These are phyloP conservation scores for Streptopelia turtur DNA, from an alignment of 2,797 vertebrate genomes.

Conservation along the genomic window DNA sequence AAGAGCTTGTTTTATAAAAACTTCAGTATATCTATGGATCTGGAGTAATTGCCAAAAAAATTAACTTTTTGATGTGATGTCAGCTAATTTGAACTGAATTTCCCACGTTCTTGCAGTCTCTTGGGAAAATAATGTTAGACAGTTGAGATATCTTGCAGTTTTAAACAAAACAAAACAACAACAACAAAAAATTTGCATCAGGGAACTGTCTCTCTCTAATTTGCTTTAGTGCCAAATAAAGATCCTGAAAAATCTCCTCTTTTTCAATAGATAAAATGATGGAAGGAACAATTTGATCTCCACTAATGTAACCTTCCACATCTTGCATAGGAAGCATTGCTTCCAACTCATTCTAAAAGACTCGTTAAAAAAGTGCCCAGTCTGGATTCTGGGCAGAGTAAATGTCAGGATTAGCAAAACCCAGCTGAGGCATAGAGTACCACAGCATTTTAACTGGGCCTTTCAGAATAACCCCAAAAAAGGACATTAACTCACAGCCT, in stretches of 20 bases:
- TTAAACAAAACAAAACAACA: not conserved
- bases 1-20: not conserved
- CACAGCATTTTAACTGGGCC: not conserved
- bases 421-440: not conserved
- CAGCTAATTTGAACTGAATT: not conserved
- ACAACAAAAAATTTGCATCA: not conserved
- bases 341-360: not conserved
- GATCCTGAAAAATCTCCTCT: not conserved
- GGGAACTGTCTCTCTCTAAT: not conserved
- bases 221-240: not conserved
- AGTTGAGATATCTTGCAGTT: not conserved
- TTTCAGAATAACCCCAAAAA: not conserved
- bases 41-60: not conserved
- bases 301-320: not conserved
- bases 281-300: not conserved
- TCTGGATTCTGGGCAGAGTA: not conserved
- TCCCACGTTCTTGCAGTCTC: not conserved
- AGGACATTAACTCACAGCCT: not conserved
- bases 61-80: not conserved
- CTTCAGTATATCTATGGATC: not conserved
- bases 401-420: not conserved
- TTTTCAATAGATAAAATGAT: not conserved
- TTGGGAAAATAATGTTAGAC: not conserved
- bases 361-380: rapidly evolving
- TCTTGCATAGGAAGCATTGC: not conserved